A percentile compares a stretch with the other conserved stretches of the same genome.
These are phyloP conservation scores for Dendrophyllia cribrosa DNA, from an alignment of 64 coral and sea anemone species.

Conservation along the genomic window DNA sequence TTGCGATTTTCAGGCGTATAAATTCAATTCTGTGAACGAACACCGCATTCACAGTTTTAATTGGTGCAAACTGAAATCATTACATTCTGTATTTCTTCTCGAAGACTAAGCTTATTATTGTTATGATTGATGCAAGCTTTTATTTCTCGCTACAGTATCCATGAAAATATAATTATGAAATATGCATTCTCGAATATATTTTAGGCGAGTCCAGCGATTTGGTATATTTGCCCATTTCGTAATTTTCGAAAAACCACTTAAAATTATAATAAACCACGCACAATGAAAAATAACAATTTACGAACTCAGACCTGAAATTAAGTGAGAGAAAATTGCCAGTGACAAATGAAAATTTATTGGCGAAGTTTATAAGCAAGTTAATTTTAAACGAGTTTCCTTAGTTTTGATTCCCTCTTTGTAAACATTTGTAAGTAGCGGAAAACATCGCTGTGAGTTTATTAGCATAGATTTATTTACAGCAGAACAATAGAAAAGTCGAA, in stretches of 20 bases:
- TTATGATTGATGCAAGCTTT: background rate
- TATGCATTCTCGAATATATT: background rate
- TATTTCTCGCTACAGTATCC: background rate
- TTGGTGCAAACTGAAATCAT: background rate
- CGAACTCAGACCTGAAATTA: slow-evolving; percentile 10
- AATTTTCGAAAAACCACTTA: background rate
- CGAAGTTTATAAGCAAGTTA: slow-evolving; percentile 24
- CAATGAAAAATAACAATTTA: slow-evolving; percentile 17
- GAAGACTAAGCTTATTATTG: background rate
- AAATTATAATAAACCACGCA: slow-evolving; percentile 11
- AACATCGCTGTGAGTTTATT: slow-evolving; percentile 19
- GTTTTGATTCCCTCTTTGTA: background rate
- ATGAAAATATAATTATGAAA: slow-evolving; percentile 2
- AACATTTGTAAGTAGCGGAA: slow-evolving; percentile 7
- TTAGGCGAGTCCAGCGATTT: background rate
- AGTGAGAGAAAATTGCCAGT: slow-evolving; percentile 15
- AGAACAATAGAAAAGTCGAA: slow-evolving; percentile 14
- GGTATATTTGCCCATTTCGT: slow-evolving; percentile 21
- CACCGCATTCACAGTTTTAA: background rate
- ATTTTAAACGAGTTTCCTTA: slow-evolving; percentile 1
- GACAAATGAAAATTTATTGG: slow-evolving; percentile 7
- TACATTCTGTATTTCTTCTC: too few relatives aligned
- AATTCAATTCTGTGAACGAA: too few relatives aligned
- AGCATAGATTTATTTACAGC: background rate
- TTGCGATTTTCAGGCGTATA: too few relatives aligned